Base-by-base conservation (phyloP, 2,797 vertebrate genomes). In the Melanotaenia boesemani region DNA sequence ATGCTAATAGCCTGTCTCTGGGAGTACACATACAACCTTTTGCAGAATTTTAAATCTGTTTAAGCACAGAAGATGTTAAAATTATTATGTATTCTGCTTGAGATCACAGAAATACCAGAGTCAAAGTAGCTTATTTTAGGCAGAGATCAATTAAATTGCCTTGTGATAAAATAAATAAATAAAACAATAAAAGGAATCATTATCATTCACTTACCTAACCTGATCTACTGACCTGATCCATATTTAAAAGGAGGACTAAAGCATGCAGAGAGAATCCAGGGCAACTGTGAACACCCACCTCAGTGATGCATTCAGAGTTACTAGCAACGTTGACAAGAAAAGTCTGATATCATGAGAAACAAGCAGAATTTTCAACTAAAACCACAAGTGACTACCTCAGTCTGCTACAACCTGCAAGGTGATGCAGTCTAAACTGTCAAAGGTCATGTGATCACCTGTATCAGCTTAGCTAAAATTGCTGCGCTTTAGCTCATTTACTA, bases 1-100 rank as follows among this genome's bases (percentile, higher is more conserved):
- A 89, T 88, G 87, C 50, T 80, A 89, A 88, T 80, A 56, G 50
- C 52, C 24, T 1, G 3, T 34, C 74, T 80, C 15, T 37, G 26
- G 39, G 70, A 65, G 61, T 36, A 67, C 52, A 63, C 58, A 62
- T 54, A 5, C 34, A 44, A 63, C 41, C 55, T 81, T 41, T 59
- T 30, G 7, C 52, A 66, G 73, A 79, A 84, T 69, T 73, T 60
- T 26, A 77, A 72, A 74, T 16, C 52, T 67, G 67, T 70, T 36
- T 9, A 69, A 74, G 58, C 15, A 72, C 50, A 71, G 64, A 5
- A 55, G 34, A 56, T 72, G 57, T 67, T 46, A 46, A 18, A 30
- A 18, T 57, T 68, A 28, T 56, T 65, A 82, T 71, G 37, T 46
- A 37, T 70, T 81, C 62, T 0, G 61, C 71, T 39, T 60, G 28